Conservation (phyloP, 35 echinoderm and acorn worm genomes). For the Acanthaster planci region DNA sequence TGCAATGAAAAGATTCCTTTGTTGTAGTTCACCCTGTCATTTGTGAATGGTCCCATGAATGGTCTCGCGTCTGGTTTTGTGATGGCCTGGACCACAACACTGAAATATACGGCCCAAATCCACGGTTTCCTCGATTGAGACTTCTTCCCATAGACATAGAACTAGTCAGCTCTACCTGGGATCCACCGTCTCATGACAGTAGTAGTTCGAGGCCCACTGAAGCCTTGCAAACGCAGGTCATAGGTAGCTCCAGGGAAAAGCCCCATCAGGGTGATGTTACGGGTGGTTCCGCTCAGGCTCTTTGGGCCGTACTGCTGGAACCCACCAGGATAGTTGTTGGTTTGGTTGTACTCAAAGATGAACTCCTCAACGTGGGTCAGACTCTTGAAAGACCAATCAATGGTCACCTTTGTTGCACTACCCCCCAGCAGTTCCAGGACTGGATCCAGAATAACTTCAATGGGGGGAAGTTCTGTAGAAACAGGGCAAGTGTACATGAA, state of each 20-base stretch:
- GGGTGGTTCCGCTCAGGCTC: not conserved
- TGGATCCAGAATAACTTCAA: not conserved
- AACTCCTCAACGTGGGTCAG: not conserved
- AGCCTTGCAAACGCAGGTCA: not conserved
- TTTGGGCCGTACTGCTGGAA: not conserved
- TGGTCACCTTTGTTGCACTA: not conserved
- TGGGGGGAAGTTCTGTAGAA: too few relatives aligned
- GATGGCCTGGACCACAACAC: too few relatives aligned
- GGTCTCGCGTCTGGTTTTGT: too few relatives aligned
- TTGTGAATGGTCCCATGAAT: too few relatives aligned
- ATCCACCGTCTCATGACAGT: not conserved
- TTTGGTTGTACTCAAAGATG: conserved; percentile 1
- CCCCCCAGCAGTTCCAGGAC: not conserved
- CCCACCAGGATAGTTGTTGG: not conserved
- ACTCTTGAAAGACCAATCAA: not conserved
- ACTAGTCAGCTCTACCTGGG: not conserved
- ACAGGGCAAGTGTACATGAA: too few relatives aligned
- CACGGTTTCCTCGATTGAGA: too few relatives aligned
- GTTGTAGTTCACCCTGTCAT: too few relatives aligned
- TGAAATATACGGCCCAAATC: too few relatives aligned
- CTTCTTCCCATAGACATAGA: too few relatives aligned
- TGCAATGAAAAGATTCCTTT: too few relatives aligned
- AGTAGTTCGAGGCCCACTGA: not conserved
- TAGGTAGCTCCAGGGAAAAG: not conserved
- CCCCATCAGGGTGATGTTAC: not conserved